A percentile compares a stretch with the other conserved stretches of the same genome.
Conservation (phyloP, 2,888 invertebrate genomes). For the Pilophorus perplexus region DNA sequence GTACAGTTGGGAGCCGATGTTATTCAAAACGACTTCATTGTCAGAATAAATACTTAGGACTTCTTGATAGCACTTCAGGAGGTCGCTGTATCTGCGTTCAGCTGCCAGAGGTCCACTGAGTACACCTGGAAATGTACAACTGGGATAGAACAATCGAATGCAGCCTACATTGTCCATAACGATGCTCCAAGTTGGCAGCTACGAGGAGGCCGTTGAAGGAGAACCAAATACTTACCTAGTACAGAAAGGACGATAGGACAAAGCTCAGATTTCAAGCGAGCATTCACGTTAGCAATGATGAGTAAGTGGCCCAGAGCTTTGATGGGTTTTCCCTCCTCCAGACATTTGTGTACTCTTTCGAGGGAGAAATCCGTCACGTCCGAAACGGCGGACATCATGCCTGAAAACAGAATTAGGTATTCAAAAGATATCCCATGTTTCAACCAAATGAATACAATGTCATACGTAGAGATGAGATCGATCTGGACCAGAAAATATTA, state of each 20-base stretch:
- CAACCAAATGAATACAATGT: no score
- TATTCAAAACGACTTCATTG: slow-evolving; percentile 55
- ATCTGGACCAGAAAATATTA: no score
- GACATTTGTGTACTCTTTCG: slow-evolving; percentile 13
- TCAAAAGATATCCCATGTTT: no score
- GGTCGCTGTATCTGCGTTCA: slow-evolving; percentile 51
- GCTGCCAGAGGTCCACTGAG: slow-evolving; percentile 61
- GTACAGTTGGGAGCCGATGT: slow-evolving; percentile 57
- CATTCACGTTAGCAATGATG: slow-evolving; percentile 9
- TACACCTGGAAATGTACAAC: slow-evolving; percentile 16
- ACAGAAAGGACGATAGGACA: slow-evolving; percentile 23
- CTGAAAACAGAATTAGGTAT: background rate
- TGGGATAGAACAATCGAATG: no score
- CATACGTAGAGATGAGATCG: no score
- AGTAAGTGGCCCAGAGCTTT: slow-evolving; percentile 28
- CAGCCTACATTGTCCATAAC: background rate
- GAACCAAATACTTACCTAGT: slow-evolving; percentile 1
- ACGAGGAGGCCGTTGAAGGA: background rate
- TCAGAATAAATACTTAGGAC: slow-evolving; percentile 56
- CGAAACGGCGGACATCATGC: background rate
- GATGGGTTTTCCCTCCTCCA: slow-evolving; percentile 28
- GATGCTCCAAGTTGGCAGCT: background rate
- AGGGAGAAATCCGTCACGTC: slow-evolving; percentile 13
- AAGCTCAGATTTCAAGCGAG: slow-evolving; percentile 6
- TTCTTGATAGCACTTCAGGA: slow-evolving; percentile 53